Evolutionary conservation across 2,113 vertebrate species (phyloP).

Genomic region (Bostrychus sinensis): DNA sequence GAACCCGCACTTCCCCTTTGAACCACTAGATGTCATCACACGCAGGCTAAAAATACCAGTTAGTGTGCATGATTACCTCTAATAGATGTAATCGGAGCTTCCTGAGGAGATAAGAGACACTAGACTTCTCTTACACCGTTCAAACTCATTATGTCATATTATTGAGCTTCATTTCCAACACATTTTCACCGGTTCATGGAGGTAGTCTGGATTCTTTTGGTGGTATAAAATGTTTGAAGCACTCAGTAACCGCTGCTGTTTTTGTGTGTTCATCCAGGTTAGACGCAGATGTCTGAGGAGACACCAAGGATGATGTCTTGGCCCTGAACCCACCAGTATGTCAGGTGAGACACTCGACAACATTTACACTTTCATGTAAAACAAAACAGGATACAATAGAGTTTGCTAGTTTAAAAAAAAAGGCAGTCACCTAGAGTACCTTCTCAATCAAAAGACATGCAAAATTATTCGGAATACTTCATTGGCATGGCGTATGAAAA

Average conservation of each 20-base stretch:
- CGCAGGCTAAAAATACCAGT: not conserved
- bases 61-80: not conserved
- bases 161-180: not conserved
- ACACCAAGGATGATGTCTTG: slow-evolving; percentile 74
- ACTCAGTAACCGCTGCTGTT: not conserved
- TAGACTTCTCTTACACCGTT: not conserved
- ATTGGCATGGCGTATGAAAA: no score
- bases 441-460: no score
- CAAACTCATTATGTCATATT: not conserved
- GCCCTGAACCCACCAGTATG: slow-evolving; percentile 81
- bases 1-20: not conserved
- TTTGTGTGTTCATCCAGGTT: slow-evolving; percentile 22
- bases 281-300: slow-evolving; percentile 71
- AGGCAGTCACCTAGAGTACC: no score
- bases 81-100: not conserved
- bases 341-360: slow-evolving; percentile 77
- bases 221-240: no score
- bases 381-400: no score
- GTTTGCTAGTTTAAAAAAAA: no score
- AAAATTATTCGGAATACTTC: no score
- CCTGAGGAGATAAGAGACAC: not conserved
- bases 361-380: not conserved
- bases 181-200: not conserved
- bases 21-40: slow-evolving; percentile 58
- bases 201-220: no score